Conservation (phyloP, 2,888 invertebrate genomes). For the Alsophila aescularia region DNA sequence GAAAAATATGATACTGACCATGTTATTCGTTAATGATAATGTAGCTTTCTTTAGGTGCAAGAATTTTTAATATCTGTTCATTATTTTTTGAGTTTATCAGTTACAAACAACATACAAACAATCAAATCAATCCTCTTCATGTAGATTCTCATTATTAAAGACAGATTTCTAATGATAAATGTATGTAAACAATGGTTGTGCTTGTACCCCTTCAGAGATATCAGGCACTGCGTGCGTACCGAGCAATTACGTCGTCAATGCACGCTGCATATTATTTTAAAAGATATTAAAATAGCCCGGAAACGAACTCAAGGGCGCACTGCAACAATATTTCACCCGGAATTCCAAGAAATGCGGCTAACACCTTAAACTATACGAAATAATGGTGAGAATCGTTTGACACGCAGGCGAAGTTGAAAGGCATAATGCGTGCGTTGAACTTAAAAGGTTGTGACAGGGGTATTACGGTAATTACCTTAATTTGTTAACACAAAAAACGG, state of each 20-base stretch:
- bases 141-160: too few species aligned
- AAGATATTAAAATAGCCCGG: conserved; percentile 77
- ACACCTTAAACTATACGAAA: conserved; percentile 54
- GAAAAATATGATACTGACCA: too few species aligned
- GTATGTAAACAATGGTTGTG: conserved; percentile 23
- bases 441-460: conserved; percentile 80
- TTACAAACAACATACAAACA: too few species aligned
- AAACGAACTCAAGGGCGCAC: conserved; percentile 69
- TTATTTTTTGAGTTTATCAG: too few species aligned
- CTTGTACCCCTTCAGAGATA: conserved; percentile 54
- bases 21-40: too few species aligned
- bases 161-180: conserved; percentile 3
- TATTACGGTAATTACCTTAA: conserved; percentile 81
- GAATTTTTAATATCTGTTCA: too few species aligned
- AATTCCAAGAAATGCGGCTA: conserved; percentile 56
- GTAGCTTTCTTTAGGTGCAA: too few species aligned
- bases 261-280: conserved; percentile 64
- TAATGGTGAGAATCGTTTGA: conserved; percentile 57
- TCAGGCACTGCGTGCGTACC: conserved; percentile 44
- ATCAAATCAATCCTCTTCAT: too few species aligned
- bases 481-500: conserved; percentile 79
- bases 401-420: conserved; percentile 43
- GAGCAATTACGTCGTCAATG: conserved; percentile 59
- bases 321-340: conserved; percentile 66
- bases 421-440: conserved; percentile 75